phyloP scores from a whole-genome alignment of 2,113 vertebrate species.

The human region GRCh38 chr7:119408501-119409000 shows the following conservation, averaged over 20 bases:
- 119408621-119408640: conserved; percentile 17
- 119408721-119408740: conserved; percentile 43
- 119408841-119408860: conserved; percentile 21
- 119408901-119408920: background rate
- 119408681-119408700: conserved; percentile 10
- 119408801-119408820: conserved; percentile 9
- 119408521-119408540: conserved; percentile 1
- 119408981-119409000: background rate
- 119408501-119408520: background rate
- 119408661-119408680: conserved; percentile 48
- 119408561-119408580: conserved; percentile 36
- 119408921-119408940: background rate
- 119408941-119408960: background rate
- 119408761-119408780: conserved; percentile 70
- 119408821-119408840: background rate
- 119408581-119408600: background rate
- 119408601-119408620: conserved; percentile 6
- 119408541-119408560: background rate
- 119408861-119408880: background rate
- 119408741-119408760: background rate
- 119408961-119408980: background rate
- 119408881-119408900: background rate
- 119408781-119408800: conserved; percentile 61
- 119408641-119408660: conserved; percentile 15
- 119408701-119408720: background rate